These are phyloP conservation scores for Rhynchonema sp. DNA, from an alignment of 2,888 invertebrate species.

Conservation along the genomic window DNA sequence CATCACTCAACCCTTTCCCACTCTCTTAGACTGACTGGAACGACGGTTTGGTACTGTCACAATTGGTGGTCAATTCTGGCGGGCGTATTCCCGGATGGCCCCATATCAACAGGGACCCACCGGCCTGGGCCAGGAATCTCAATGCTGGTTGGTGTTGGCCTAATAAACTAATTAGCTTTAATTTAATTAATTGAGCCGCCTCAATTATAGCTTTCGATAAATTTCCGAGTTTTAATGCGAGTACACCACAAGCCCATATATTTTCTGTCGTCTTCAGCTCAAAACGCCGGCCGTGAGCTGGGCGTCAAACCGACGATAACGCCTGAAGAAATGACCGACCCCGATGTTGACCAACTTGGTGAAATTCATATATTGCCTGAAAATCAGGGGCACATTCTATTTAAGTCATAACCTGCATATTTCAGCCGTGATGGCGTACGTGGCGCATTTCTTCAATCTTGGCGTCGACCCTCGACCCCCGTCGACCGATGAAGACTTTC, in stretches of 20 bases:
- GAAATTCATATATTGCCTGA: not conserved
- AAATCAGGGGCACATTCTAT: too few species aligned
- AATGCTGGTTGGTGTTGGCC: not conserved
- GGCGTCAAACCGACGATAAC: constrained; percentile 73
- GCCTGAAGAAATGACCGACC: constrained; percentile 80
- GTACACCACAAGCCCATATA: too few species aligned
- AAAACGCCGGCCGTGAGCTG: constrained; percentile 42
- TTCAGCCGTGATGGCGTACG: constrained; percentile 69
- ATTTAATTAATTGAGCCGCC: too few species aligned
- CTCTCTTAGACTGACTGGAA: constrained; percentile 86
- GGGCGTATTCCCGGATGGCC: constrained; percentile 64
- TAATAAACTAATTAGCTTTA: too few species aligned
- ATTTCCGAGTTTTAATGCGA: too few species aligned
- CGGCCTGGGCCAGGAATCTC: not conserved
- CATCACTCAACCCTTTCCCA: too few species aligned
- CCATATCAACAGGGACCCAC: constrained; percentile 47
- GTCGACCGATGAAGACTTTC: too few species aligned
- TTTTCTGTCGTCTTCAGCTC: too few species aligned
- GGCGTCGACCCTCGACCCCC: constrained; percentile 8
- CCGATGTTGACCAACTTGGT: constrained; percentile 81
- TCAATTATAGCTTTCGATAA: too few species aligned
- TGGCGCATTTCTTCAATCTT: constrained; percentile 48
- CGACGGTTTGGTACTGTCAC: constrained; percentile 68
- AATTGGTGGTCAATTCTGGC: constrained; percentile 68
- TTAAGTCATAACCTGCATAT: too few species aligned